A percentile compares a stretch with the other conserved stretches of the same genome.
phyloP scores from a whole-genome alignment of 2,113 vertebrate species.

The Tretioscincus oriximinensis region DNA sequence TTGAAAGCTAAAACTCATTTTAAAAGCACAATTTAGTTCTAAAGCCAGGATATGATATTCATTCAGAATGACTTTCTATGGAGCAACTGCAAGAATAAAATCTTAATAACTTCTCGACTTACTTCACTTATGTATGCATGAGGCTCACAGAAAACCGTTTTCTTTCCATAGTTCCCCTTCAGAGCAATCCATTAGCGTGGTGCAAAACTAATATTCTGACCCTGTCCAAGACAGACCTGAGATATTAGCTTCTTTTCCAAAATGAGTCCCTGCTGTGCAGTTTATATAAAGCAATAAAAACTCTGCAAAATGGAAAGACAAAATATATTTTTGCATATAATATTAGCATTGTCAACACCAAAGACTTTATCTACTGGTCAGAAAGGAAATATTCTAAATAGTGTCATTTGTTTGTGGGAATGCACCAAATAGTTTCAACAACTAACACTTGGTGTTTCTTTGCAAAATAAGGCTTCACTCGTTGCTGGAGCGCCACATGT shows the following conservation, averaged over 20 bases:
- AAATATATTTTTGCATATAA: conserved; percentile 80
- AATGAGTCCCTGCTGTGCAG: conserved; percentile 65
- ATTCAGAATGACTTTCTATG: neutral
- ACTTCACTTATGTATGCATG: accelerated
- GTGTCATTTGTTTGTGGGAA: conserved; percentile 80
- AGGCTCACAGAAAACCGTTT: conserved; percentile 16
- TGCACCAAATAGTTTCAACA: conserved; percentile 81
- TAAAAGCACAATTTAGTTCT: neutral
- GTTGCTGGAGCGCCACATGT: conserved; percentile 63
- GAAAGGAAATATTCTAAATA: conserved; percentile 73
- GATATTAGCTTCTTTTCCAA: conserved; percentile 46
- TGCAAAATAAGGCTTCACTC: conserved; percentile 77
- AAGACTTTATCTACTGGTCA: conserved; percentile 73
- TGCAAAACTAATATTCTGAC: conserved; percentile 34
- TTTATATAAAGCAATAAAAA: conserved; percentile 79
- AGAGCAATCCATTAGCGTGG: conserved; percentile 10
- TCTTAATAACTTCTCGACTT: conserved; percentile 35
- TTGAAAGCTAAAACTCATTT: neutral
- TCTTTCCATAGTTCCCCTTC: neutral
- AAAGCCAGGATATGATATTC: conserved; percentile 1
- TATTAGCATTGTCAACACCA: conserved; percentile 85
- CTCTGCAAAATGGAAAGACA: conserved; percentile 71
- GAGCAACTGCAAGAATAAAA: conserved; percentile 4
- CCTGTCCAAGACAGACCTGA: conserved; percentile 41
- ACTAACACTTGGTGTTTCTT: conserved; percentile 83